These are phyloP conservation scores for Hipparchia semele DNA, from an alignment of 2,888 invertebrate genomes.

Conservation along the genomic window DNA sequence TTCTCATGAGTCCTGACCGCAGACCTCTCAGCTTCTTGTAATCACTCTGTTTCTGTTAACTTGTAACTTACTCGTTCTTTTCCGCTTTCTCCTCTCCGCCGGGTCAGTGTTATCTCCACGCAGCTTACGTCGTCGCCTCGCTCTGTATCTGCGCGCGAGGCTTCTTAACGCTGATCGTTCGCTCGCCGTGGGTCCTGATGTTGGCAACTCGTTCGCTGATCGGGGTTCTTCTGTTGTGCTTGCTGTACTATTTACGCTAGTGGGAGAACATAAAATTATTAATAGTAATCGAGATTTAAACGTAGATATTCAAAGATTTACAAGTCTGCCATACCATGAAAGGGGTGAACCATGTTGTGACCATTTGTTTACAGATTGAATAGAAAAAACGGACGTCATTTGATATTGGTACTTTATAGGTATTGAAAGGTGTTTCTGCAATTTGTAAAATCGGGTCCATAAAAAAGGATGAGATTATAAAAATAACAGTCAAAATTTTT, in stretches of 20 bases:
- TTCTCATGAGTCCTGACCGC: slow-evolving; percentile 79
- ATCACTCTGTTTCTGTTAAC: neutral
- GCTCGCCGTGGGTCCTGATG: slow-evolving; percentile 86
- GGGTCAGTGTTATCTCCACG: slow-evolving; percentile 71
- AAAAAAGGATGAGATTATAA: too few species aligned
- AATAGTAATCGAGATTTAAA: neutral
- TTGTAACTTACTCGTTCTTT: slow-evolving; percentile 70
- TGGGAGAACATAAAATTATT: slow-evolving; percentile 10
- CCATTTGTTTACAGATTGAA: too few species aligned
- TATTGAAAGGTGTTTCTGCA: too few species aligned
- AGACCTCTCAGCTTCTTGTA: too few species aligned
- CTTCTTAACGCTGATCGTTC: slow-evolving; percentile 85
- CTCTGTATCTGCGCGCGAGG: slow-evolving; percentile 86
- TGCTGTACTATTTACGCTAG: slow-evolving; percentile 61
- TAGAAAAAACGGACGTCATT: too few species aligned
- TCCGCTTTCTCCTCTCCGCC: slow-evolving; percentile 77
- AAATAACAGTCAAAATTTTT: too few species aligned
- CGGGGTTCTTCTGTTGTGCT: slow-evolving; percentile 75
- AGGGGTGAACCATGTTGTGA: too few species aligned
- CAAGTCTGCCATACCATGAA: too few species aligned
- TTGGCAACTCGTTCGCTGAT: slow-evolving; percentile 83
- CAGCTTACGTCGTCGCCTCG: slow-evolving; percentile 72
- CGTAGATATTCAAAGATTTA: neutral
- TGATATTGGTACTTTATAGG: too few species aligned
- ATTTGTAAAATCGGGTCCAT: too few species aligned